phyloP scores from a whole-genome alignment of 2,113 vertebrate genomes.

The Brachionichthys hirsutus region DNA sequence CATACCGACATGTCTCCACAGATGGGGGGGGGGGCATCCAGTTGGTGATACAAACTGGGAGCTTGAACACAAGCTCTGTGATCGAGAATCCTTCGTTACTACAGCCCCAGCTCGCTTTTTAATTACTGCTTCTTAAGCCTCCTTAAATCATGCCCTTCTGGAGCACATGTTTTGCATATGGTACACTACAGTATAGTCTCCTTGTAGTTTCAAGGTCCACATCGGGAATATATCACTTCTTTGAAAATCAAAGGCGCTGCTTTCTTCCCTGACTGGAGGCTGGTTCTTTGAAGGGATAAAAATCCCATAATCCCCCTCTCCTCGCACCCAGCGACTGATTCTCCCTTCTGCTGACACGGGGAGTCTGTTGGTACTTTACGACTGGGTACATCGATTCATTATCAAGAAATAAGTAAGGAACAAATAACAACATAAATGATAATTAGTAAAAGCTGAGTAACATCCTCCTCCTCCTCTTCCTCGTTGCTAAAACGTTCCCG shows the following conservation, averaged over 20 bases:
- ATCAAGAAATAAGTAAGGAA: slow-evolving; percentile 4
- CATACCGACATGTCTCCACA: slow-evolving; percentile 35
- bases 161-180: slow-evolving; percentile 57
- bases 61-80: slow-evolving; percentile 20
- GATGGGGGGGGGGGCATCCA: slow-evolving; percentile 18
- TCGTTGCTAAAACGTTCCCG: slow-evolving; percentile 2
- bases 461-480: not conserved
- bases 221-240: slow-evolving; percentile 59
- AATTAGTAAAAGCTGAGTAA: slow-evolving; percentile 26
- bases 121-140: slow-evolving; percentile 60
- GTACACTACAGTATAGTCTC: slow-evolving; percentile 45
- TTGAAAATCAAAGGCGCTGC: slow-evolving; percentile 58
- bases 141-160: slow-evolving; percentile 59
- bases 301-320: slow-evolving; percentile 66
- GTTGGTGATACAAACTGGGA: slow-evolving; percentile 22
- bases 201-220: slow-evolving; percentile 58
- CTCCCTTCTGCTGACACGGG: slow-evolving; percentile 53
- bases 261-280: slow-evolving; percentile 58
- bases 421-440: slow-evolving; percentile 18
- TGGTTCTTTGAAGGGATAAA: slow-evolving; percentile 68
- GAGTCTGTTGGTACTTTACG: slow-evolving; percentile 43
- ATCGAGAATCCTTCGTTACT: slow-evolving; percentile 34
- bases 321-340: slow-evolving; percentile 42
- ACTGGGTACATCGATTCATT: slow-evolving; percentile 10
- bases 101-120: slow-evolving; percentile 44